These are phyloP conservation scores for Hypomesus transpacificus DNA, from an alignment of 2,113 vertebrate species.

Conservation along the genomic window DNA sequence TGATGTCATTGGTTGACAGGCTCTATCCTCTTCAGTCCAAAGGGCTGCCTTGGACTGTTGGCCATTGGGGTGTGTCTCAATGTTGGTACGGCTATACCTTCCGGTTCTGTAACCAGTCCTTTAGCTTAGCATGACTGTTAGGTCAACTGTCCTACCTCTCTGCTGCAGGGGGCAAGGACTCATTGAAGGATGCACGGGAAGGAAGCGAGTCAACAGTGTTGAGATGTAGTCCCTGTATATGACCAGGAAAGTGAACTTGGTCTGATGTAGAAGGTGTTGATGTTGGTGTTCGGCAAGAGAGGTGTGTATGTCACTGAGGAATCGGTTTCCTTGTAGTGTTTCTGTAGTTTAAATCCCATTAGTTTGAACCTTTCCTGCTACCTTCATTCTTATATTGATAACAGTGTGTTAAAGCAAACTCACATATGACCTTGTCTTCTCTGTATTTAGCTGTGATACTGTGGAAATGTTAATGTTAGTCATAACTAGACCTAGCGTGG, in stretches of 20 bases:
- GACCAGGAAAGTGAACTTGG: no score
- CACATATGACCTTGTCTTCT: no score
- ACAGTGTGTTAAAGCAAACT: no score
- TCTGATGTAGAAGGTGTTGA: neutral
- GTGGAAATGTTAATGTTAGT: neutral
- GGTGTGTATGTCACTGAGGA: conserved; percentile 12
- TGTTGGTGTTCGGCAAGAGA: neutral
- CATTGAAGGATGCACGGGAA: neutral
- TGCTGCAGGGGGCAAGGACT: neutral
- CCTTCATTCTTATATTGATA: no score
- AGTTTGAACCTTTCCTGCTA: no score
- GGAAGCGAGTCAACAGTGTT: neutral
- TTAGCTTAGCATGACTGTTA: neutral
- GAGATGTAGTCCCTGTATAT: neutral
- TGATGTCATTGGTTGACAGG: conserved; percentile 58
- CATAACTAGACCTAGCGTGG: neutral
- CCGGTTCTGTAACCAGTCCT: no score
- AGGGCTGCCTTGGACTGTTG: conserved; percentile 16
- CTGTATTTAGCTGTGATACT: no score
- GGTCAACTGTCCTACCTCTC: neutral
- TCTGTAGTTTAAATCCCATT: neutral
- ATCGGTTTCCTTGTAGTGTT: neutral
- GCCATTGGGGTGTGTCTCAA: conserved; percentile 23
- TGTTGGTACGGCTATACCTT: conserved; percentile 5
- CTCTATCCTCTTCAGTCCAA: conserved; percentile 32